Evolutionary conservation across 2,113 vertebrate species (phyloP), one percentile per base, ranked within the genome.

Genomic region (Microcebus jonahi): DNA sequence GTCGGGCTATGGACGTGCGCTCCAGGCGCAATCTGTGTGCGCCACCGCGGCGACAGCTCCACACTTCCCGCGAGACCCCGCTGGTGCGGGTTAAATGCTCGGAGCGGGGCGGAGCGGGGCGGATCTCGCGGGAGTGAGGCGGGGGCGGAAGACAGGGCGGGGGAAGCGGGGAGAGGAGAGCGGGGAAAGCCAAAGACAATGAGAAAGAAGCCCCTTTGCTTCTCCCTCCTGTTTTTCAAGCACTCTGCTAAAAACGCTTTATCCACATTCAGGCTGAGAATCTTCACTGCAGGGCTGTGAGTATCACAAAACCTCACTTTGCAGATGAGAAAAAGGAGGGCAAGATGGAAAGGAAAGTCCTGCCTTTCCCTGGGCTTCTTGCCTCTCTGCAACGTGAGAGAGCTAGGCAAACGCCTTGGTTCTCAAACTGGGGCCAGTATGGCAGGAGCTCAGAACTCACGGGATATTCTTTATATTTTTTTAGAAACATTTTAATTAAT

Each of bases 1-100:
- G 31, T 23, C 25, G 2, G 12, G 36, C 10, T 50, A 14, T 8
- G 1, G 31, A 15, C 31, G 0, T 10, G 48, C 17, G 48, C 25
- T 13, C 55, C 2, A 18, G 17, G 12, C 34, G 0, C 4, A 31
- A 2, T 31, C 9, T 1, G 13, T 1, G 59, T 9, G 6, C 8
- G 27, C 6, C 13, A 12, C 34, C 0, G 8, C 27, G 29, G 20
- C 25, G 7, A 1, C 3, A 29, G 25, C 59, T 63, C 25, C 25
- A 0, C 79, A 29, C 92, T 92, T 89, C 84, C 18, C 61, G 59
- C 12, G 7, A 34, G 31, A 9, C 9, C 36, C 23, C 20, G 29
- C 10, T 25, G 20, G 48, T 8, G 31, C 8, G 7, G 20, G 12
- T 8, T 8, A 34, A 17, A 6, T 2, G 29, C 21, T 23, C 12